phyloP scores from a whole-genome alignment of 2,888 invertebrate genomes.

The Eugnorisma glareosa region DNA sequence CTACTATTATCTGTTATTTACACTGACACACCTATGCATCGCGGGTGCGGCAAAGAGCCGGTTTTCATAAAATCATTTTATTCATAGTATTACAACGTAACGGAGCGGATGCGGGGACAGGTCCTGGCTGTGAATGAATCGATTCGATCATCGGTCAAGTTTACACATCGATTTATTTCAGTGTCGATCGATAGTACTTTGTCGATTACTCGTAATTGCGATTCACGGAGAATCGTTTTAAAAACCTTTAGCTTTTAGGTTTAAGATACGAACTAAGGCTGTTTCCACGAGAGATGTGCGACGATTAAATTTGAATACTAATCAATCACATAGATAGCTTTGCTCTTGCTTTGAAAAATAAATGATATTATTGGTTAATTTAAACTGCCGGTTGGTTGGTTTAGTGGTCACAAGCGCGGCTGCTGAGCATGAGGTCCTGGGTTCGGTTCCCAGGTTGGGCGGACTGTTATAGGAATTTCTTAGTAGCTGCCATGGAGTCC shows the following conservation, averaged over 20 bases:
- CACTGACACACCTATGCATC: constrained; percentile 46
- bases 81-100: constrained; percentile 75
- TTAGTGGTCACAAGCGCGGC: not conserved
- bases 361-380: not conserved
- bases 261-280: constrained; percentile 22
- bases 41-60: constrained; percentile 54
- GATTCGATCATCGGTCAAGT: constrained; percentile 73
- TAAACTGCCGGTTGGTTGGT: not conserved
- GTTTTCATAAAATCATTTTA: constrained; percentile 70
- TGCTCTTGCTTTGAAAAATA: not conserved
- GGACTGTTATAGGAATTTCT: not conserved
- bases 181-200: constrained; percentile 52
- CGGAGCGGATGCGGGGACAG: constrained; percentile 76
- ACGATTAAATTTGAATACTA: not conserved
- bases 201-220: constrained; percentile 58
- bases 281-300: not conserved
- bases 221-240: constrained; percentile 37
- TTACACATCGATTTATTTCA: constrained; percentile 69
- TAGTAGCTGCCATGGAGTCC: not conserved
- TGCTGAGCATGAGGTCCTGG: not conserved
- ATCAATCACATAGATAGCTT: not conserved
- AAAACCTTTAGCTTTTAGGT: constrained; percentile 54
- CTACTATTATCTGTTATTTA: constrained; percentile 58
- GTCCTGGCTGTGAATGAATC: constrained; percentile 71
- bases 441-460: not conserved